These are phyloP conservation scores for Hoplostethus atlanticus DNA, from an alignment of 2,797 vertebrate species.

Conservation along the genomic window DNA sequence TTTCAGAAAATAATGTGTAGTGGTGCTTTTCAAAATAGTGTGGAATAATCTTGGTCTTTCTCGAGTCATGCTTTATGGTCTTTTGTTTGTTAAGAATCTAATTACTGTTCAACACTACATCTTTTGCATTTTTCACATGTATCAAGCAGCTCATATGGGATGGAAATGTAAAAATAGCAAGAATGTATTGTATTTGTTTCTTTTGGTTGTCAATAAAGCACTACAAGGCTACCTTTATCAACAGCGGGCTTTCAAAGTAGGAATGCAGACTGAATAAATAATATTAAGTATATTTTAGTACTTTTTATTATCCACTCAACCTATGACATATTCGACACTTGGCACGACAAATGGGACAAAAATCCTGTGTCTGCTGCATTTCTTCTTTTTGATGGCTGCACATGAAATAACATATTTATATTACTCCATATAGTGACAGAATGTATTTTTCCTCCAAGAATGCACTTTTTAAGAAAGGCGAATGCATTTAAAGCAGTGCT, in stretches of 20 bases:
- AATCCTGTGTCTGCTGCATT: neutral
- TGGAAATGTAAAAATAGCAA: neutral
- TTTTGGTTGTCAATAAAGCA: too few species aligned
- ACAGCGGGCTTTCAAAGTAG: neutral
- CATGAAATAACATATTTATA: conserved; percentile 17
- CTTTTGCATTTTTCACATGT: neutral
- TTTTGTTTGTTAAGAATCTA: conserved; percentile 9
- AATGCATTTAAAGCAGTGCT: neutral
- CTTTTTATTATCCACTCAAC: neutral
- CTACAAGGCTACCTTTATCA: neutral
- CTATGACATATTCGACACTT: neutral
- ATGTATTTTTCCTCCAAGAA: conserved; percentile 16
- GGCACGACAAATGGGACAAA: neutral
- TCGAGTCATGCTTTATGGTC: conserved; percentile 4
- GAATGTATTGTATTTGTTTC: neutral
- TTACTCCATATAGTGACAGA: neutral
- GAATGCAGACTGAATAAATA: neutral
- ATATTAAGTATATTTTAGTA: neutral
- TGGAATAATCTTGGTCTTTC: conserved; percentile 8
- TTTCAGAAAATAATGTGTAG: conserved; percentile 7
- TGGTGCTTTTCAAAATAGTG: conserved; percentile 2
- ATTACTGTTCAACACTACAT: conserved; percentile 6
- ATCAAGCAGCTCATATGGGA: neutral
- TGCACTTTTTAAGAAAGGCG: neutral
- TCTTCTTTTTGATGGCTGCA: conserved; percentile 5